phyloP scores from a whole-genome alignment of 2,888 invertebrate genomes.

The Nephrotoma appendiculata region DNA sequence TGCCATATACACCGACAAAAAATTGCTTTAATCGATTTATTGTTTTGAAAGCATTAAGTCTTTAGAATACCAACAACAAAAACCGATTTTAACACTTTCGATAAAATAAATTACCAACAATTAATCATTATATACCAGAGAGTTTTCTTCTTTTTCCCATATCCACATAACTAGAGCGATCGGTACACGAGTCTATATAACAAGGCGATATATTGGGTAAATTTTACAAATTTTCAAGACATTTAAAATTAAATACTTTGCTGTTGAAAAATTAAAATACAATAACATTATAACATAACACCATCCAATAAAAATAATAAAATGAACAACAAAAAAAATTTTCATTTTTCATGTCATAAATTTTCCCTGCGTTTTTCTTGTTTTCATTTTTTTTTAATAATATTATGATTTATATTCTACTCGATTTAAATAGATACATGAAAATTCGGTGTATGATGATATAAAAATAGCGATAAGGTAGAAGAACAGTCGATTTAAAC shows the following conservation, averaged over 20 bases:
- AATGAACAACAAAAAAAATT: background rate
- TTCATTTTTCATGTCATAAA: background rate
- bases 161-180: background rate
- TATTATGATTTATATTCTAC: background rate
- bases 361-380: background rate
- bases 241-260: background rate
- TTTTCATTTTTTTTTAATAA: background rate
- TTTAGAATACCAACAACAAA: background rate
- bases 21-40: background rate
- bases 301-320: background rate
- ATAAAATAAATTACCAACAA: background rate
- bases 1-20: background rate
- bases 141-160: background rate
- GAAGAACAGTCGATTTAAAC: background rate
- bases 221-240: background rate
- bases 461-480: background rate
- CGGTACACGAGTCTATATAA: background rate
- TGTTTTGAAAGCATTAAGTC: background rate
- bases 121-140: background rate
- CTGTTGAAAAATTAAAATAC: background rate
- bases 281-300: background rate
- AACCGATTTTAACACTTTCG: background rate
- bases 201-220: background rate
- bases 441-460: background rate
- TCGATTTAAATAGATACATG: background rate